phyloP scores from a whole-genome alignment of 2,113 vertebrate species.

The Phyllopteryx taeniolatus region DNA sequence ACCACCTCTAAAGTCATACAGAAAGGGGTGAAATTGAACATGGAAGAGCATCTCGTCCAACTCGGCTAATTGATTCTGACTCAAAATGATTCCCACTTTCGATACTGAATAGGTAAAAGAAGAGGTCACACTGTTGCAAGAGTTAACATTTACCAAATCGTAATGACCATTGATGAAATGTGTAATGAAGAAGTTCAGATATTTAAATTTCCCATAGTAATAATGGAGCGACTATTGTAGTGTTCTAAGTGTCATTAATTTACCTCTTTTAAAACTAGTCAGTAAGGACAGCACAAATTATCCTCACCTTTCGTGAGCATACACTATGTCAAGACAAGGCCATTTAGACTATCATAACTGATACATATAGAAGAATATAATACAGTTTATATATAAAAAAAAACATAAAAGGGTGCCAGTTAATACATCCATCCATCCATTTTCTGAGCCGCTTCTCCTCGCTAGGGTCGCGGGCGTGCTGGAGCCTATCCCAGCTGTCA shows the following conservation, averaged over 20 bases:
- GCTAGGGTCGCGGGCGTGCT: too few relatives aligned
- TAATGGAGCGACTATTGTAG: constrained; percentile 13
- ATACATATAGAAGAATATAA: neutral
- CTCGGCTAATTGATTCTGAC: neutral
- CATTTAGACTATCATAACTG: neutral
- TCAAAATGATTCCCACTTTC: neutral
- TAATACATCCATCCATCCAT: too few relatives aligned
- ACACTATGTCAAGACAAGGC: neutral
- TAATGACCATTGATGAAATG: neutral
- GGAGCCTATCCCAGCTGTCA: too few relatives aligned
- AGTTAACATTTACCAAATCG: too few relatives aligned
- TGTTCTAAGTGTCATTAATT: neutral
- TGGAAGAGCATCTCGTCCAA: neutral
- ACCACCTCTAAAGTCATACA: neutral
- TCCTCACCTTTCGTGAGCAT: neutral
- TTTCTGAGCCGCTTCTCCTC: too few relatives aligned
- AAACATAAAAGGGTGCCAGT: too few relatives aligned
- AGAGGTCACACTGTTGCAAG: neutral
- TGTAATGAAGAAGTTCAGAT: too few relatives aligned
- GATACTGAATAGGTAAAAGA: neutral
- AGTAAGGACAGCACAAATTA: neutral
- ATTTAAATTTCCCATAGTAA: neutral
- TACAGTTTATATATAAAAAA: neutral
- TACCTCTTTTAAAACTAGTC: neutral
- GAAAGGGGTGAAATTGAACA: neutral